Evolutionary conservation across 2,113 vertebrate species (phyloP), one percentile per base, ranked within the genome.

Genomic region (Brachypodius melanocephalos): DNA sequence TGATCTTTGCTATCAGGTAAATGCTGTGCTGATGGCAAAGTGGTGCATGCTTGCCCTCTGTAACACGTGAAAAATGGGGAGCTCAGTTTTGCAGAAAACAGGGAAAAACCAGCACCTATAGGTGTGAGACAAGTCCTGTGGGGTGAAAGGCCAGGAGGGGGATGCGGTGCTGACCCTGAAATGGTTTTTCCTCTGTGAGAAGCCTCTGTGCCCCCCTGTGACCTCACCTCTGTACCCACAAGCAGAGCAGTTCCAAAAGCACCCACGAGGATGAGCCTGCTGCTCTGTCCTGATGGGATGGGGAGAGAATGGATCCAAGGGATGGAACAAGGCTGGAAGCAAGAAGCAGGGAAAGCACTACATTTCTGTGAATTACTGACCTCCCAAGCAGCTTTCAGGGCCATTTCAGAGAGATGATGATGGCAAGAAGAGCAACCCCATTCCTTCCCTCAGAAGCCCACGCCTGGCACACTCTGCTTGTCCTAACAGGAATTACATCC

Each of bases 201-300:
- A 29, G 32, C 14, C 10, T 42, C 34, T 58, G 19, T 34, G 57
- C 5, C 21, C 22, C 18, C 1, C 20, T 2, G 2, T 14, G 66
- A 21, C n/a, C 83, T 74, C 32, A 96, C 89, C 93, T 86, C 24
- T 0, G 8, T 2, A 9, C 14, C 52, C 9, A 1, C 6, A 1
- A 49, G 21, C 0, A 0, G 52, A 57, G 38, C 10, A 0, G 2
- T 6, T 46, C 3, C 0, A 1, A 26, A 0, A 29, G 10, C 1
- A 1, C 22, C 48, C 43, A 17, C 4, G 0, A 34, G 25, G 17
- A 8, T 0, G 0, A 81, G 8, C 12, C 32, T 8, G 2, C 34
- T 55, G 2, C 66, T 78, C 65, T 11, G 8, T 71, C 61, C 75
- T 29, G 49, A 8, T 19, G 54, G 36, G n/a, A 46, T 24, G 3